Conservation (phyloP, 2,888 invertebrate genomes). For the Villa cingulata region DNA sequence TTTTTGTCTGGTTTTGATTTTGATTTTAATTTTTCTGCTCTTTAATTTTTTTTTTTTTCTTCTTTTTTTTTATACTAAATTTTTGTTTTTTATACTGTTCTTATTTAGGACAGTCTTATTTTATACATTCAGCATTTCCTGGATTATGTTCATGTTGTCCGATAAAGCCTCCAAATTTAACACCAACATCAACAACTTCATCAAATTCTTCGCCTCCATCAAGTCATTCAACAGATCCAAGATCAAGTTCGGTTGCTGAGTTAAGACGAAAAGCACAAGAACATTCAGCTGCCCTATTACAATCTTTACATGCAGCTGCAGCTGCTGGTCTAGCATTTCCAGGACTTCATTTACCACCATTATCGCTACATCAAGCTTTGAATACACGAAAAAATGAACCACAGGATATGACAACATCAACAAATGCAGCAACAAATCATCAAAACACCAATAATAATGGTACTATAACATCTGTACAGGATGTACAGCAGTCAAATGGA, state of each 20-base stretch:
- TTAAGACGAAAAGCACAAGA: constrained; percentile 86
- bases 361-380: constrained; percentile 34
- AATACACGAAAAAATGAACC: constrained; percentile 22
- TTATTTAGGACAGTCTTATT: too few relatives aligned
- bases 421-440: constrained; percentile 11
- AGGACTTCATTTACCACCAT: constrained; percentile 37
- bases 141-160: constrained; percentile 71
- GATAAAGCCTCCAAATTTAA: constrained; percentile 41
- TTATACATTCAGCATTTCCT: constrained; percentile 46
- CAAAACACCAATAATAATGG: constrained; percentile 20
- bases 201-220: constrained; percentile 30
- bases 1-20: neutral
- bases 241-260: constrained; percentile 81
- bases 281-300: constrained; percentile 77
- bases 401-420: constrained; percentile 33
- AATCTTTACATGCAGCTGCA: constrained; percentile 50
- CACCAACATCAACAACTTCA: neutral
- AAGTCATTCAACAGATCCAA: constrained; percentile 44
- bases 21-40: neutral
- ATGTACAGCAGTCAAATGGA: constrained; percentile 9
- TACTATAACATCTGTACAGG: constrained; percentile 18
- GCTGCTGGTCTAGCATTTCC: constrained; percentile 36
- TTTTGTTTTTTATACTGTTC: too few relatives aligned
- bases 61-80: too few relatives aligned
- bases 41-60: constrained; percentile 5